A percentile compares a stretch with the other conserved stretches of the same genome.
These are phyloP conservation scores for Rousettus madagascariensis DNA, from an alignment of 2,797 vertebrate species.

Conservation along the genomic window DNA sequence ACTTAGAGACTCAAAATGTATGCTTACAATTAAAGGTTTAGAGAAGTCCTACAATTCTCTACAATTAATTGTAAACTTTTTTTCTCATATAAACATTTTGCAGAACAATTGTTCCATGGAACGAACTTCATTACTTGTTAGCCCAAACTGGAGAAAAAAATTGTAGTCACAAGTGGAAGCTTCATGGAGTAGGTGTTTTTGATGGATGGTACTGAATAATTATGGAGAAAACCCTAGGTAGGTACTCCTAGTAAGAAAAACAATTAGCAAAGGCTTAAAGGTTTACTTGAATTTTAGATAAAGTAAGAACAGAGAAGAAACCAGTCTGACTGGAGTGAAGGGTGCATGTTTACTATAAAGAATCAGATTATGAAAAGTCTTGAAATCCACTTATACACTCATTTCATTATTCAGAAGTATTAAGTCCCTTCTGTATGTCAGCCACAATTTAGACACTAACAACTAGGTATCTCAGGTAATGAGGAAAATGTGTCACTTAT, in stretches of 20 bases:
- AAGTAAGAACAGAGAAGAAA: not conserved
- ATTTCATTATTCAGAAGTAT: not conserved
- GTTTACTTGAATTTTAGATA: not conserved
- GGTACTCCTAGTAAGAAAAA: not conserved
- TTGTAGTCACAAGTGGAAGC: not conserved
- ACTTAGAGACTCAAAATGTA: constrained; percentile 20
- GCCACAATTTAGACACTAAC: not conserved
- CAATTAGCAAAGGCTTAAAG: not conserved
- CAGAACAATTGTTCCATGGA: constrained; percentile 12
- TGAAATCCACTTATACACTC: not conserved
- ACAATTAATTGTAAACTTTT: not conserved
- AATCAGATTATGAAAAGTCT: not conserved
- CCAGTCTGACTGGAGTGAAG: not conserved
- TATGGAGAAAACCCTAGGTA: not conserved
- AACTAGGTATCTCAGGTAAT: not conserved
- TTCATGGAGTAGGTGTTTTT: not conserved
- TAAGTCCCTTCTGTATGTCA: not conserved
- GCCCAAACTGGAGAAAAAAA: not conserved
- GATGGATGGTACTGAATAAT: not conserved
- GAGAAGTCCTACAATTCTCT: not conserved
- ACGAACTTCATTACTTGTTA: not conserved
- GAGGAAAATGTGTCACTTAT: not conserved
- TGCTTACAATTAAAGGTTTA: not conserved
- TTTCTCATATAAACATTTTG: constrained; percentile 3
- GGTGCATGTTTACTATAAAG: not conserved